Evolutionary conservation across 2,888 invertebrate species (phyloP), one percentile per base, ranked within the genome.

Genomic region (Gisinianus flammeolus): DNA sequence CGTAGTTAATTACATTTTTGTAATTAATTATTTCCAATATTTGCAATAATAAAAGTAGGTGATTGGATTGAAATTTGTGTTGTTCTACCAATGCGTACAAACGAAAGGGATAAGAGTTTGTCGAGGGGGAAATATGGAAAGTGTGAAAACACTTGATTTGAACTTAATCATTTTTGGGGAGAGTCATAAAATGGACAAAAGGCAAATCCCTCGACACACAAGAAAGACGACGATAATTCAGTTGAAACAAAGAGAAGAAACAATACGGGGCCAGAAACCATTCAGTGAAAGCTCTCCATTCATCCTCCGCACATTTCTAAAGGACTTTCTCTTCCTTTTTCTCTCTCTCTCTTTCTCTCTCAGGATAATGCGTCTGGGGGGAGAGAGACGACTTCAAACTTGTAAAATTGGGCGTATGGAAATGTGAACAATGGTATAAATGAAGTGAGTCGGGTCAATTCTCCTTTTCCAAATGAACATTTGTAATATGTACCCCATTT

Each of bases 81-180:
- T n/a, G n/a, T n/a, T n/a, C n/a, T n/a, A n/a, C n/a, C n/a, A n/a
- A n/a, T n/a, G n/a, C n/a, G n/a, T n/a, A n/a, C n/a, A n/a, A n/a
- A n/a, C n/a, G n/a, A n/a, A n/a, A n/a, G n/a, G n/a, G n/a, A n/a
- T n/a, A n/a, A n/a, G n/a, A n/a, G n/a, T n/a, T n/a, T n/a, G n/a
- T n/a, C n/a, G n/a, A n/a, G n/a, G n/a, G n/a, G n/a, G n/a, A n/a
- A n/a, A n/a, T n/a, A 54, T 54, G 54, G 5, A 54, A 30, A 31
- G 19, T 28, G 66, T 30, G 66, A 66, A 66, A 22, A 64, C 64
- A 66, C 31, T 66, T 66, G 66, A 66, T 66, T 66, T 16, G 28
- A 66, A 66, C 30, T 66, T 66, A 66, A 66, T 66, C 66, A 66
- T 66, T 28, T 66, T 19, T 30, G 19, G 26, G 2, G n/a, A n/a